Evolutionary conservation across 2,113 vertebrate genomes (phyloP).

Genomic region (Sander lucioperca): DNA sequence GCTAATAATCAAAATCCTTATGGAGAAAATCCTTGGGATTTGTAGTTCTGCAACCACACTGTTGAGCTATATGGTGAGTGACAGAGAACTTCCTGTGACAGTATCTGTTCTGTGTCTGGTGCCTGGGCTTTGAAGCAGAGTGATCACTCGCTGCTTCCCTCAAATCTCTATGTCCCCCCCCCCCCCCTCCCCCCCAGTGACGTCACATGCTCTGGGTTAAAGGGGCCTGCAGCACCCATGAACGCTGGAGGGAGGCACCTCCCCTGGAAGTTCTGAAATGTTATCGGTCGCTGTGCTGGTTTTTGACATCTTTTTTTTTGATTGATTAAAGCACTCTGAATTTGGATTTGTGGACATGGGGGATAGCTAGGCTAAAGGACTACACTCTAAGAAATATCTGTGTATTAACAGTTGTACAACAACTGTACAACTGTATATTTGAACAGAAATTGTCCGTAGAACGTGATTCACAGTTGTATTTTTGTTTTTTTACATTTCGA

Average conservation of each 20-base stretch:
- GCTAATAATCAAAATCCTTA: too few relatives aligned
- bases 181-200: not conserved
- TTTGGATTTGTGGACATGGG: not conserved
- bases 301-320: not conserved
- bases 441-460: too few relatives aligned
- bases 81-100: not conserved
- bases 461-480: too few relatives aligned
- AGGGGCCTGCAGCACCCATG: constrained; percentile 28
- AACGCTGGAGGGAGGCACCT: not conserved
- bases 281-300: not conserved
- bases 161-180: not conserved
- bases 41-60: too few relatives aligned
- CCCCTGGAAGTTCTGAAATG: not conserved
- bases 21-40: too few relatives aligned
- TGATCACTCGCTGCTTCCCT: not conserved
- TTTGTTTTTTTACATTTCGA: too few relatives aligned
- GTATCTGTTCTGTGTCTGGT: not conserved
- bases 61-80: not conserved
- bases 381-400: too few relatives aligned
- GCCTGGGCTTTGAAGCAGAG: constrained; percentile 28
- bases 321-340: not conserved
- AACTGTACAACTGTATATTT: too few relatives aligned
- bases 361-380: too few relatives aligned
- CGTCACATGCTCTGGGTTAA: constrained; percentile 45
- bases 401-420: too few relatives aligned